phyloP scores from a whole-genome alignment of 2,888 invertebrate genomes.

The Cancer borealis region DNA sequence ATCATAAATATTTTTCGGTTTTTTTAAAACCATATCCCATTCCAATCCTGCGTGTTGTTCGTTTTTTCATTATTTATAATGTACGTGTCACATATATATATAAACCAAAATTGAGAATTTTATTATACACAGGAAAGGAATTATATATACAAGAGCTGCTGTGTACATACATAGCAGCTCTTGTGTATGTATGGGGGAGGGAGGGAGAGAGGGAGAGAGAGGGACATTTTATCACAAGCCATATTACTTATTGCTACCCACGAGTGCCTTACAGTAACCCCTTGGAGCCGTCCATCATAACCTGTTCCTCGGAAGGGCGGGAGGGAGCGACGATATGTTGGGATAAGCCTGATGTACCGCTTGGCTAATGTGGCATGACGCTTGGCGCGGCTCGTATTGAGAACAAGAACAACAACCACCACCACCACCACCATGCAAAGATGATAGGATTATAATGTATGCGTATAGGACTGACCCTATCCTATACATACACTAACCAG shows the following conservation, averaged over 20 bases:
- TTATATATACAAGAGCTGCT: no score
- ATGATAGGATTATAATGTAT: neutral
- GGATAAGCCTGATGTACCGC: slow-evolving; percentile 45
- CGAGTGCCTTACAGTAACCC: slow-evolving; percentile 6
- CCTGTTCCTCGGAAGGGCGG: slow-evolving; percentile 6
- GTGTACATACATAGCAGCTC: no score
- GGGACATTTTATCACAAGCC: neutral
- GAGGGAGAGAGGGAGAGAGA: neutral
- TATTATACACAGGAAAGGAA: no score
- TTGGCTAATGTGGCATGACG: slow-evolving; percentile 29
- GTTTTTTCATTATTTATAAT: no score
- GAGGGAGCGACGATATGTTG: slow-evolving; percentile 36
- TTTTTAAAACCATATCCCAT: no score
- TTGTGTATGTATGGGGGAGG: no score
- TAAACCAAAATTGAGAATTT: no score
- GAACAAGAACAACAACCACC: neutral
- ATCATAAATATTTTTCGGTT: no score
- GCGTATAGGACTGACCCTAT: neutral
- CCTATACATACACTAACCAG: neutral
- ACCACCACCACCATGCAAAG: neutral
- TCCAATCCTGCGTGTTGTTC: no score
- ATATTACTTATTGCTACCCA: neutral
- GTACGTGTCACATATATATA: no score
- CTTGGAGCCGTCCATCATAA: slow-evolving; percentile 35
- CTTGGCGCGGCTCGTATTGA: neutral